Evolutionary conservation across 2,113 vertebrate genomes (phyloP).

Genomic region (Syngnathus scovelli): DNA sequence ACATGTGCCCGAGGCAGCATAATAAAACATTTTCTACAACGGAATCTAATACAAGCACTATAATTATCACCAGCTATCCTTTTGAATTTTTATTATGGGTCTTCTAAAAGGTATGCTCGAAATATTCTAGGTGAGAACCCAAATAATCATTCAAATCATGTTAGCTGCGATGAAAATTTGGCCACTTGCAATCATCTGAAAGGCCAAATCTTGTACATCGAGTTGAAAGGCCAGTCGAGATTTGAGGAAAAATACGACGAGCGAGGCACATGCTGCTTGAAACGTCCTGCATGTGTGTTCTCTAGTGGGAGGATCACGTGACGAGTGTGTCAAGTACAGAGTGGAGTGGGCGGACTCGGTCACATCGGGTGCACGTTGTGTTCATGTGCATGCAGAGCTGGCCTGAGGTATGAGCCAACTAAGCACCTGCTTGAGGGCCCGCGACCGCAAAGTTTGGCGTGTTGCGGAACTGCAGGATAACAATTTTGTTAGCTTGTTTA

Average conservation of each 20-base stretch:
- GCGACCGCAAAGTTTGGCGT: no score
- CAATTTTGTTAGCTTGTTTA: no score
- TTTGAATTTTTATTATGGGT: neutral
- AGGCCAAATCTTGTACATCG: neutral
- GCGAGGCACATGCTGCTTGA: neutral
- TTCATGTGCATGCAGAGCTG: neutral
- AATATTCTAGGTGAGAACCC: neutral
- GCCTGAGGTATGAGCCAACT: neutral
- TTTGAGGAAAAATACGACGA: neutral
- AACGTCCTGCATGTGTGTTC: neutral
- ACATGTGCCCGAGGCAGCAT: neutral
- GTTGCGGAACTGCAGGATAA: no score
- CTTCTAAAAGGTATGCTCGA: neutral
- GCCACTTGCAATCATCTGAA: neutral
- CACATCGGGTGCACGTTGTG: conserved; percentile 1
- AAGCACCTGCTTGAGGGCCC: neutral
- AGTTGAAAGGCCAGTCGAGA: neutral
- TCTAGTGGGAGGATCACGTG: neutral
- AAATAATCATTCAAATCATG: neutral
- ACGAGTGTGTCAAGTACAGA: neutral
- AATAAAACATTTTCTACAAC: neutral
- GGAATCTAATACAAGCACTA: neutral
- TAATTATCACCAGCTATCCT: neutral
- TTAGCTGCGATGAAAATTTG: neutral
- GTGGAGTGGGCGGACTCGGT: conserved; percentile 2